Conservation (phyloP, 2,888 invertebrate species). For the Nudaria mundana region DNA sequence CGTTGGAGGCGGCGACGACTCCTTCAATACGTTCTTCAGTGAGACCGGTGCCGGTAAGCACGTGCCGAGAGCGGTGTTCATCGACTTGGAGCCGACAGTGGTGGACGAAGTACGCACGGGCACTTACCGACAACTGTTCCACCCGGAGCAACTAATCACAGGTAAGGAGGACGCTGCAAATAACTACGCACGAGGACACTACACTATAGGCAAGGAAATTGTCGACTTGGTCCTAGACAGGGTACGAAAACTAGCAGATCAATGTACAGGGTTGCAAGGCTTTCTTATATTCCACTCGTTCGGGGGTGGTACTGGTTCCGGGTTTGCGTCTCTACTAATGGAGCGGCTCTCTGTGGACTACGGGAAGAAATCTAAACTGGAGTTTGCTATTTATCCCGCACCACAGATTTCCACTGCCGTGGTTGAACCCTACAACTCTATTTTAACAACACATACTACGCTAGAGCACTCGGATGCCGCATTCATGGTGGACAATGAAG, state of each 20-base stretch:
- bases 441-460: slow-evolving; percentile 96
- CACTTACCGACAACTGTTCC: slow-evolving; percentile 97
- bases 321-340: slow-evolving; percentile 97
- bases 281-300: slow-evolving; percentile 98
- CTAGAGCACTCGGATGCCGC: slow-evolving; percentile 97
- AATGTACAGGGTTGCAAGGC: slow-evolving; percentile 94
- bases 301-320: slow-evolving; percentile 95
- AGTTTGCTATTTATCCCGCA: slow-evolving; percentile 97
- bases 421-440: slow-evolving; percentile 98
- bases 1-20: slow-evolving; percentile 93
- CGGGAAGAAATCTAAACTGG: slow-evolving; percentile 96
- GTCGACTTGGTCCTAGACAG: slow-evolving; percentile 94
- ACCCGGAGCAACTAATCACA: slow-evolving; percentile 97
- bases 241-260: slow-evolving; percentile 92
- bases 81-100: slow-evolving; percentile 97
- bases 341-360: slow-evolving; percentile 97
- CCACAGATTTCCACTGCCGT: slow-evolving; percentile 94
- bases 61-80: slow-evolving; percentile 96
- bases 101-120: slow-evolving; percentile 96
- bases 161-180: slow-evolving; percentile 99
- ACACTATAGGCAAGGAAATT: slow-evolving; percentile 97
- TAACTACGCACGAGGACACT: slow-evolving; percentile 98
- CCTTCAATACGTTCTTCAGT: slow-evolving; percentile 96
- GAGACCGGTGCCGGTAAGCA: slow-evolving; percentile 98
- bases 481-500: slow-evolving; percentile 96